Evolutionary conservation across 2,113 vertebrate species (phyloP), one percentile per base, ranked within the genome.

Genomic region (Dromaius novaehollandiae): DNA sequence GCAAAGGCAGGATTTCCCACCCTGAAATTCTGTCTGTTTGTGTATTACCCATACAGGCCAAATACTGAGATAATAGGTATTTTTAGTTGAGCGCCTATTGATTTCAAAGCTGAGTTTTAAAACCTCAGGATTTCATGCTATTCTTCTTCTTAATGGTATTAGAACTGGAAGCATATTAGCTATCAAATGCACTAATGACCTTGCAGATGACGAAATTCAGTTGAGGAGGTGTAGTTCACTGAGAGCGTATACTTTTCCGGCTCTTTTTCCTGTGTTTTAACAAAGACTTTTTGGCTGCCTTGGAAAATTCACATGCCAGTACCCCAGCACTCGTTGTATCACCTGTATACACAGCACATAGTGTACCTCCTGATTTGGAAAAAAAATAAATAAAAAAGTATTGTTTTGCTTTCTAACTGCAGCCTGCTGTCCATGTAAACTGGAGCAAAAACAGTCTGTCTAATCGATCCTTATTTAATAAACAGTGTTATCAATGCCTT

Each of bases 381-480:
- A n/a, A 40, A 60, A 32, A 30, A n/a, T n/a, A n/a, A n/a, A n/a
- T n/a, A 73, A 90, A 77, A 76, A 30, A 56, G 11, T 51, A 34
- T 34, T 60, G 16, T 73, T 95, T 61, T 61, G 11, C 74, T 89
- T 25, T 75, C 78, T 76, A 36, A 80, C 69, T 20, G 3, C 65
- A 84, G 51, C 63, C 76, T 89, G 30, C 50, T 88, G 26, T 79
- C 63, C 80, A 56, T 1, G 0, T 77, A 88, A 91, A 58, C 66
- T 38, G 66, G 69, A 90, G 76, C 65, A 82, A 93, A 97, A 93
- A 70, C 20, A 2, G 76, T 87, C 91, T 96, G 75, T 53, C 87
- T 94, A 95, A 96, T 97, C 26, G 48, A 96, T 93, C 93, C 81
- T 96, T 95, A 94, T 95, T 96, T 97, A 96, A 95, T 97, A 94